Base-by-base conservation (phyloP, 2,888 invertebrate genomes). In the Mechanitis mazaeus region DNA sequence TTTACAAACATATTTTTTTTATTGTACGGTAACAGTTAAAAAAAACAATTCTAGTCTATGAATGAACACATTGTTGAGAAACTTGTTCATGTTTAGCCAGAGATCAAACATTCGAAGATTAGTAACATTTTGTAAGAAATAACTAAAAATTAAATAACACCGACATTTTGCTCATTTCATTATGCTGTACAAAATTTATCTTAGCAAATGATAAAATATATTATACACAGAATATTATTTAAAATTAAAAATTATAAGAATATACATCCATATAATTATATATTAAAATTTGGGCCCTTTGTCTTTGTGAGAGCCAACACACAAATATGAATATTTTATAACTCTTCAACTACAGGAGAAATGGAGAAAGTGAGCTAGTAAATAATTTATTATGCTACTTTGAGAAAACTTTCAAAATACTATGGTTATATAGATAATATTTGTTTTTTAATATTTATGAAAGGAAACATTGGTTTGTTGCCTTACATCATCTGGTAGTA, bases 71-170 rank as follows among this genome's bases (percentile, higher is more conserved):
- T 54, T 9, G 7, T 42, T 9, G 9, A 5, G 42, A 42, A 7
- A 42, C 11, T 11, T 42, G 42, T 42, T 42, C 42, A 42, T 50
- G 50, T 50, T 11, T 28, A 2, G 31, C 20, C 20, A 5, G 50
- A 50, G 31, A 50, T 50, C 50, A 50, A 50, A 2, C 5, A 20
- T 12, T 20, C n/a, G 46, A 46, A 46, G 12, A 12, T 46, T 46
- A 12, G 5, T 6, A 20, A 47, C n/a, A 31, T 7, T n/a, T 9
- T 50, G 50, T 9, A 50, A 53, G 50, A 56, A n/a, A 50, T 55
- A 45, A 59, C 45, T 12, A 54, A 28, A 58, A 62, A 35, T 55
- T 35, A 55, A 55, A 54, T 55, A 55, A 46, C 54, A 58, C 59
- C 50, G 9, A 31, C 50, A 31, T 50, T 50, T 28, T 50, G 28